A percentile compares a stretch with the other conserved stretches of the same genome.
Evolutionary conservation across 2,888 invertebrate species (phyloP).

Genomic region (Willowsia nigromaculata): DNA sequence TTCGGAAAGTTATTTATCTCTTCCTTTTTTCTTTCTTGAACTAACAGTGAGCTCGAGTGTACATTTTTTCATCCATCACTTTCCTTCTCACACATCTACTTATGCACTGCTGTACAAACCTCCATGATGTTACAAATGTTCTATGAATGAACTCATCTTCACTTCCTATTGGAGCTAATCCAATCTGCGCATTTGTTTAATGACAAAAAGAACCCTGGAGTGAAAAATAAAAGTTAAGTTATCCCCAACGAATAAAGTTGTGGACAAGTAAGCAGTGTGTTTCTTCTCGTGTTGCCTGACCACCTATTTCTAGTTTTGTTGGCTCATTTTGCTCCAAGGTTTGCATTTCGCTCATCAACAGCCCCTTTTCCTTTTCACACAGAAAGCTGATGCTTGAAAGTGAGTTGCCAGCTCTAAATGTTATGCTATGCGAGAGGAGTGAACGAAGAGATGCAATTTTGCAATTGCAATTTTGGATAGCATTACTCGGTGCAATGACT

Average conservation of each 20-base stretch:
- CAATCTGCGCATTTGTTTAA: neutral
- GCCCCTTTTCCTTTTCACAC: conserved; percentile 1
- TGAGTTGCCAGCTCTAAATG: no score
- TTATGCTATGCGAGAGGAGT: no score
- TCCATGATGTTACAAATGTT: no score
- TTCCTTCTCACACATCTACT: neutral
- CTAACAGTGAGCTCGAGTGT: no score
- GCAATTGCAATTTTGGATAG: no score
- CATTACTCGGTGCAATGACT: no score
- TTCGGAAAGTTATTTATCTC: no score
- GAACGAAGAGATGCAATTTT: no score
- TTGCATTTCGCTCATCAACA: neutral
- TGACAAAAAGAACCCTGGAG: neutral
- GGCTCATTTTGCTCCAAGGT: neutral
- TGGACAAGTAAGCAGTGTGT: neutral
- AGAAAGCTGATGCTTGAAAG: conserved; percentile 21
- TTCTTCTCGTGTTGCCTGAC: conserved; percentile 2
- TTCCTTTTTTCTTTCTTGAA: no score
- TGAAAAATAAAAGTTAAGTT: neutral
- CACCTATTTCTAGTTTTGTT: neutral
- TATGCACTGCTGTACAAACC: no score
- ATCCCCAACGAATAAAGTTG: neutral
- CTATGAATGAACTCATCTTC: neutral
- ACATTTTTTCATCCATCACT: no score
- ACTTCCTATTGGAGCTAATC: conserved; percentile 19